A percentile compares a stretch with the other conserved stretches of the same genome.
These are phyloP conservation scores for Pipra filicauda DNA, from an alignment of 2,113 vertebrate species.

Conservation along the genomic window DNA sequence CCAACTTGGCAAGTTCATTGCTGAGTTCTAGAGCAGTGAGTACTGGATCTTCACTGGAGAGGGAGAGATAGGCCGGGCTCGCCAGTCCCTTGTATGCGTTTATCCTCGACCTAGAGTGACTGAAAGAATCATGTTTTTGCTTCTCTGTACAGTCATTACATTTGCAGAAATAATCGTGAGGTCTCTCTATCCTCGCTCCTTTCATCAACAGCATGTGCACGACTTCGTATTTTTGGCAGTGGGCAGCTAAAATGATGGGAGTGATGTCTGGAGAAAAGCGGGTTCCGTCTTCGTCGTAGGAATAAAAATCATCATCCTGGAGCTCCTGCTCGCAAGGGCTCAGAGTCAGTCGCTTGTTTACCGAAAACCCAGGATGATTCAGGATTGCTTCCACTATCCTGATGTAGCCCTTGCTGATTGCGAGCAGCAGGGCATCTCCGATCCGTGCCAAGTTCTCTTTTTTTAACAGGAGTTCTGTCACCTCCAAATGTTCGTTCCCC, in stretches of 20 bases:
- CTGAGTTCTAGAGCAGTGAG: constrained; percentile 88
- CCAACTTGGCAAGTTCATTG: constrained; percentile 86
- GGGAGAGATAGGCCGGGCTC: constrained; percentile 85
- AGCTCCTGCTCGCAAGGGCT: constrained; percentile 85
- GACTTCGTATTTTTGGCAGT: constrained; percentile 90
- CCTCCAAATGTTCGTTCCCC: constrained; percentile 86
- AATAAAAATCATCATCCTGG: constrained; percentile 88
- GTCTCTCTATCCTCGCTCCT: constrained; percentile 85
- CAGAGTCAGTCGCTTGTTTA: constrained; percentile 81
- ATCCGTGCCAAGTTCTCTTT: constrained; percentile 87
- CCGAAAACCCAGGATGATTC: constrained; percentile 82
- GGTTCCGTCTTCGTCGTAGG: constrained; percentile 90
- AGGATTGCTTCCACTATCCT: constrained; percentile 89
- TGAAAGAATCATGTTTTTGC: constrained; percentile 85
- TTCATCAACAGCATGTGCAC: constrained; percentile 87
- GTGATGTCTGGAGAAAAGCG: constrained; percentile 90
- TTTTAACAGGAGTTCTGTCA: constrained; percentile 83
- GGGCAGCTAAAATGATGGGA: constrained; percentile 87
- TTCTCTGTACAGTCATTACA: constrained; percentile 84
- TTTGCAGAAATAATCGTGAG: constrained; percentile 89
- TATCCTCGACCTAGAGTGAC: constrained; percentile 86
- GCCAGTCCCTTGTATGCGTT: constrained; percentile 88
- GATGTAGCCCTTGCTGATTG: constrained; percentile 89
- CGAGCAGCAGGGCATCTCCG: constrained; percentile 86
- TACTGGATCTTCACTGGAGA: constrained; percentile 88